These are phyloP conservation scores for Pavo muticus DNA, from an alignment of 2,113 vertebrate species.

Conservation along the genomic window DNA sequence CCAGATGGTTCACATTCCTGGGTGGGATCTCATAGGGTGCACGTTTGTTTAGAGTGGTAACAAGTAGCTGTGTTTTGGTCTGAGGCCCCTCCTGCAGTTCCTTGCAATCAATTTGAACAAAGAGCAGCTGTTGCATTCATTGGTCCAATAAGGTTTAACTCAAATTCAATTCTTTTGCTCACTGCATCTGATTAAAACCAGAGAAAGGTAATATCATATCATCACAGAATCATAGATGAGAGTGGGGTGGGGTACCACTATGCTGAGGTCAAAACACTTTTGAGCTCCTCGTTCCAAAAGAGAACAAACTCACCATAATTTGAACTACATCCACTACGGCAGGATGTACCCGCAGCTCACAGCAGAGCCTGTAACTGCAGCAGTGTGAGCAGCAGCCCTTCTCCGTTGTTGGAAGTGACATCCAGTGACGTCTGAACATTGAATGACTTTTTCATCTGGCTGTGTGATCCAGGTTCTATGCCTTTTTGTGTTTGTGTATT, in stretches of 20 bases:
- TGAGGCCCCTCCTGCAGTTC: not conserved
- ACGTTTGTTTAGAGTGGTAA: not conserved
- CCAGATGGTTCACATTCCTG: slow-evolving; percentile 29
- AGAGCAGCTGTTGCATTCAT: not conserved
- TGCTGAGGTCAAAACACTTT: not conserved
- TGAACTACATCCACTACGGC: not conserved
- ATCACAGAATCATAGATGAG: not conserved
- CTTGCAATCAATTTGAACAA: not conserved
- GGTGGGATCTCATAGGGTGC: slow-evolving; percentile 5
- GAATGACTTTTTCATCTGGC: not conserved
- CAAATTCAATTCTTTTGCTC: not conserved
- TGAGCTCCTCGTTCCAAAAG: not conserved
- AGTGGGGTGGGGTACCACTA: fast-evolving
- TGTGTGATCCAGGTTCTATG: not conserved
- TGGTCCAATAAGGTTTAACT: not conserved
- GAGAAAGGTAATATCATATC: not conserved
- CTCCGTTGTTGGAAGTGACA: not conserved
- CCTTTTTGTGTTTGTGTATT: not conserved
- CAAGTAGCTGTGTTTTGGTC: not conserved
- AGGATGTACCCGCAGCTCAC: not conserved
- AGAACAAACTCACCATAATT: not conserved
- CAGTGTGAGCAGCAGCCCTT: not conserved
- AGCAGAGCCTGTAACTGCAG: not conserved
- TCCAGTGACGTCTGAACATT: fast-evolving
- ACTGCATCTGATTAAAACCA: not conserved